These are phyloP conservation scores for Sebastes oblongus DNA, from an alignment of 2,797 vertebrate genomes.

Conservation along the genomic window DNA sequence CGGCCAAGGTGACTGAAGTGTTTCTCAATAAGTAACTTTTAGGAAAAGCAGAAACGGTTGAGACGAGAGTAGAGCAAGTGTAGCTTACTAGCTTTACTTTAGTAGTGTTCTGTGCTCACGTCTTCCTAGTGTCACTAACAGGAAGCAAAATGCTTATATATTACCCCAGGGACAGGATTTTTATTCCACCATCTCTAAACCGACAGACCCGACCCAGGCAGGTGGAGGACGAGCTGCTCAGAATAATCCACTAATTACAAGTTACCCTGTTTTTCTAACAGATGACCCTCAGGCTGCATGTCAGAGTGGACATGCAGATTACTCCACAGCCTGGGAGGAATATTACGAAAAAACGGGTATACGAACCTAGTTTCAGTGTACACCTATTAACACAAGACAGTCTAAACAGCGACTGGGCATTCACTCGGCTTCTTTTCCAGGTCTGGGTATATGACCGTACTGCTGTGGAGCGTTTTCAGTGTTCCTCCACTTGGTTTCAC, in stretches of 20 bases:
- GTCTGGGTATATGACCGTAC: conserved; percentile 54
- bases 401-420: conserved; percentile 73
- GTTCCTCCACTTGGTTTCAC: conserved; percentile 54
- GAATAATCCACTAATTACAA: conserved; percentile 83
- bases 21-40: background rate
- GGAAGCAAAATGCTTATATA: conserved; percentile 20
- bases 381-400: conserved; percentile 73
- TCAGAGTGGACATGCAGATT: conserved; percentile 98
- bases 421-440: conserved; percentile 61
- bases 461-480: conserved; percentile 49
- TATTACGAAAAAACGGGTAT: conserved; percentile 99
- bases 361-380: conserved; percentile 83
- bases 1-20: conserved; percentile 89
- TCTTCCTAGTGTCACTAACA: conserved; percentile 35
- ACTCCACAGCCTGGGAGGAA: conserved; percentile 99
- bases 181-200: conserved; percentile 58
- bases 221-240: conserved; percentile 73
- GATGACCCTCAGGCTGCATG: conserved; percentile 97
- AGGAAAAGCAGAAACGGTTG: background rate
- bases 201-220: conserved; percentile 65
- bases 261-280: conserved; percentile 86
- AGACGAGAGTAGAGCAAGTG: conserved; percentile 37
- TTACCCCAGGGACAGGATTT: conserved; percentile 59
- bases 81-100: conserved; percentile 36
- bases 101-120: conserved; percentile 27